Conservation (phyloP, 2,888 invertebrate species). For the Eurytoma californica region DNA sequence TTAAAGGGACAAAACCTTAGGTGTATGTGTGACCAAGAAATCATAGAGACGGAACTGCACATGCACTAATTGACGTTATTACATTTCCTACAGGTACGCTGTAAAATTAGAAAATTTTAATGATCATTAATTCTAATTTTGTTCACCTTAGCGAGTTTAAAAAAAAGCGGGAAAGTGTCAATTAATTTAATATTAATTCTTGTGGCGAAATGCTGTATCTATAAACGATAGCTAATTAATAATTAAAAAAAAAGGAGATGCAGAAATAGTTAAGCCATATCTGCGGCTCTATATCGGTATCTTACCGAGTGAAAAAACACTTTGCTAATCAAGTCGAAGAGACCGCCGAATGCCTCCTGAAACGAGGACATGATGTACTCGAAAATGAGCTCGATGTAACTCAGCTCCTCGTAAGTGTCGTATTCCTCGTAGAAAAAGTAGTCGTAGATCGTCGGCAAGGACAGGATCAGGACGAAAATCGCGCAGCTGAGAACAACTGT, state of each 20-base stretch:
- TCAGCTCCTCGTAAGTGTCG: slow-evolving; percentile 64
- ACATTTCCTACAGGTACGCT: slow-evolving; percentile 67
- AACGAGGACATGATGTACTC: slow-evolving; percentile 68
- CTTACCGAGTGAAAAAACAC: slow-evolving; percentile 67
- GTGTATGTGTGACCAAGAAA: too few relatives aligned
- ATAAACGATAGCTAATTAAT: neutral
- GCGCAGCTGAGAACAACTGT: slow-evolving; percentile 66
- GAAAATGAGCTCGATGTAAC: slow-evolving; percentile 64
- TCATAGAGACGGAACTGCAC: too few relatives aligned
- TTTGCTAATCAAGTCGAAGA: slow-evolving; percentile 62
- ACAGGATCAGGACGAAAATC: slow-evolving; percentile 64
- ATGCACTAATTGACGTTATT: slow-evolving; percentile 43
- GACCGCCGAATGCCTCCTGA: slow-evolving; percentile 66
- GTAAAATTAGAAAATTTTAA: slow-evolving; percentile 59
- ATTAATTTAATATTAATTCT: neutral
- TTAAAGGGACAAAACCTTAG: too few relatives aligned
- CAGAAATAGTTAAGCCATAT: neutral
- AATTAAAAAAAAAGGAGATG: neutral
- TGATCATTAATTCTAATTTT: neutral
- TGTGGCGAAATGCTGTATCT: neutral
- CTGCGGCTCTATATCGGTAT: neutral
- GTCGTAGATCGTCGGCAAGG: slow-evolving; percentile 67
- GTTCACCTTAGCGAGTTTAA: too few relatives aligned
- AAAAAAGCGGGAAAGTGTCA: too few relatives aligned
- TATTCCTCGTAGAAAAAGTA: slow-evolving; percentile 66